phyloP scores from a whole-genome alignment of 2,797 vertebrate genomes.

The Chaetophractus vellerosus region DNA sequence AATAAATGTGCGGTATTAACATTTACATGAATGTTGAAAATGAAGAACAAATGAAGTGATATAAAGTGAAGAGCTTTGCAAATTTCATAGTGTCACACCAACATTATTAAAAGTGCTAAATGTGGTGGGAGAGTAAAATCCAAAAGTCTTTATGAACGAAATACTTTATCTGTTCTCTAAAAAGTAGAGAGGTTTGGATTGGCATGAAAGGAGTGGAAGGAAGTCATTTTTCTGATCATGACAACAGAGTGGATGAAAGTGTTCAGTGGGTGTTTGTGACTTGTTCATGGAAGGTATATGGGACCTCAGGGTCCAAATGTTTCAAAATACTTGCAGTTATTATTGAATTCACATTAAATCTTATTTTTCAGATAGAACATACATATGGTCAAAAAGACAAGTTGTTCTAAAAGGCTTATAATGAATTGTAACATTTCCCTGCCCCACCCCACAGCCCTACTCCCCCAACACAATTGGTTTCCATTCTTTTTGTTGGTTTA shows the following conservation, averaged over 20 bases:
- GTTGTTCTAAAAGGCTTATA: neutral
- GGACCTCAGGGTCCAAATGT: neutral
- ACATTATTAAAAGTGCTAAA: neutral
- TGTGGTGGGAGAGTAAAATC: neutral
- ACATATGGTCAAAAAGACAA: neutral
- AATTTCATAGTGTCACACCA: neutral
- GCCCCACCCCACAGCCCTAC: rapidly evolving
- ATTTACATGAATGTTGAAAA: neutral
- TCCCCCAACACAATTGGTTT: neutral
- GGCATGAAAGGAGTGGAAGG: neutral
- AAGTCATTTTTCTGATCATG: neutral
- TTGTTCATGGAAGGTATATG: neutral
- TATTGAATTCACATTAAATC: neutral
- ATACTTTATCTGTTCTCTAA: neutral
- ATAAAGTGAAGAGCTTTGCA: neutral
- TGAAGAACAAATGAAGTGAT: neutral
- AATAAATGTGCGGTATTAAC: neutral
- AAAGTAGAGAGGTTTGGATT: neutral
- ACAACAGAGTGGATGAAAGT: neutral
- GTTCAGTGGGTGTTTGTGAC: too few species aligned
- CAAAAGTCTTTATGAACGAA: neutral
- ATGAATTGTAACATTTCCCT: neutral
- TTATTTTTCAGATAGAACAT: neutral
- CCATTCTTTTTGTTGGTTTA: neutral
- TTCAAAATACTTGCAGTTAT: neutral